phyloP scores from a whole-genome alignment of 2,113 vertebrate species.

The Muscicapa adusta region DNA sequence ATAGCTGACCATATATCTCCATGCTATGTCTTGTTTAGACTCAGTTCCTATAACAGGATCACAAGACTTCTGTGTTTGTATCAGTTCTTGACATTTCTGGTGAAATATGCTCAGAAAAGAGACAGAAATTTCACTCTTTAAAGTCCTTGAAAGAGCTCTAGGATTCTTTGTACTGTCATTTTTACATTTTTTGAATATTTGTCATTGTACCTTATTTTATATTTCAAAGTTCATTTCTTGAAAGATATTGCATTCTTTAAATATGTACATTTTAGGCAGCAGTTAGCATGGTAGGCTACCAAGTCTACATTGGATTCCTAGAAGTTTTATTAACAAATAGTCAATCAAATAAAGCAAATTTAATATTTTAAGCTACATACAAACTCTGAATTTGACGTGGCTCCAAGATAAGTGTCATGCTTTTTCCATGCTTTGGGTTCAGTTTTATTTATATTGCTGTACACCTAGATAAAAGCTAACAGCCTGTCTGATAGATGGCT shows the following conservation, averaged over 20 bases:
- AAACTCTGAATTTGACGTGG: neutral
- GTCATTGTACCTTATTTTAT: neutral
- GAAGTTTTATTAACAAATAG: neutral
- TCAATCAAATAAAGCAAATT: neutral
- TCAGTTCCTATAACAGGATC: neutral
- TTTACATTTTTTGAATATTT: neutral
- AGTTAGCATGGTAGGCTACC: neutral
- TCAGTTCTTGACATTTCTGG: neutral
- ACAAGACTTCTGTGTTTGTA: accelerated
- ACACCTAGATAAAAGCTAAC: neutral
- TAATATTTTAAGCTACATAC: neutral
- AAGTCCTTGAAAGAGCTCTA: neutral
- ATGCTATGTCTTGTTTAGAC: neutral
- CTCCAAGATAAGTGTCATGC: neutral
- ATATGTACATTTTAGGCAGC: neutral
- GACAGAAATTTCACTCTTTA: neutral
- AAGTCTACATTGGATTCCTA: neutral
- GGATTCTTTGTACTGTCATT: neutral
- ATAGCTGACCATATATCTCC: neutral
- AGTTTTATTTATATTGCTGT: neutral
- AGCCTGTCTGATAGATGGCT: neutral
- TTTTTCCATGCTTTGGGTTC: neutral
- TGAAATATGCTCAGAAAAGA: neutral
- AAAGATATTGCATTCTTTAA: neutral
- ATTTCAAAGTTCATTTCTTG: neutral